Evolutionary conservation across 2,797 vertebrate genomes (phyloP).

Genomic region (Sarcophilus harrisii): DNA sequence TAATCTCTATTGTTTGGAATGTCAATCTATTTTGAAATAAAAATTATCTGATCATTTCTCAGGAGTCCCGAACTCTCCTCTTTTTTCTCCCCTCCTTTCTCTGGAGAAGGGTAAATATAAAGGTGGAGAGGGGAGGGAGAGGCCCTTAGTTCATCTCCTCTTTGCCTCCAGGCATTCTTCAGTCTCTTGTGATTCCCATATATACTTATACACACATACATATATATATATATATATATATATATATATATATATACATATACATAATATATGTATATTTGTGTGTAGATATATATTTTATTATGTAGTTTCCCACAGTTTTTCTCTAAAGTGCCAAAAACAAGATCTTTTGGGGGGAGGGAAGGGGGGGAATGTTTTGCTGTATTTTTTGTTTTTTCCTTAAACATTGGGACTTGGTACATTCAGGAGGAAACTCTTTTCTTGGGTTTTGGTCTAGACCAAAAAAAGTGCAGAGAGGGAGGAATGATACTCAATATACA

Average conservation of each 20-base stretch:
- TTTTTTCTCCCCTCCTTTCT: neutral
- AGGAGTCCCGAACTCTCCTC: neutral
- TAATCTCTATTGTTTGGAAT: constrained; percentile 69
- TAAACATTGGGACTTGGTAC: constrained; percentile 81
- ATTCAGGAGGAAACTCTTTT: constrained; percentile 84
- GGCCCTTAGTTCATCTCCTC: constrained; percentile 3
- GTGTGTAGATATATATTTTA: constrained; percentile 79
- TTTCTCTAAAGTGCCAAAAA: constrained; percentile 82
- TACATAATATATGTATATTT: constrained; percentile 66
- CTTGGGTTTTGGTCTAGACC: constrained; percentile 78
- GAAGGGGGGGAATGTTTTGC: neutral
- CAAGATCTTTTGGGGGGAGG: constrained; percentile 55
- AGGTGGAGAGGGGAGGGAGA: neutral
- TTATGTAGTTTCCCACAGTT: constrained; percentile 74
- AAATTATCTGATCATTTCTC: constrained; percentile 47
- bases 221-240: constrained; percentile 56
- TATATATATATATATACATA: constrained; percentile 42
- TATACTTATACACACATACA: constrained; percentile 49
- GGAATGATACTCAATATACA: constrained; percentile 73
- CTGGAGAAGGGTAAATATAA: constrained; percentile 49
- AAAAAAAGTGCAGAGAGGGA: constrained; percentile 83
- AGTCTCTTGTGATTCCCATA: constrained; percentile 77
- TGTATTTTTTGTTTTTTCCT: constrained; percentile 13
- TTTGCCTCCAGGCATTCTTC: constrained; percentile 68
- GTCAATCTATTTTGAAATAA: constrained; percentile 71